phyloP scores from a whole-genome alignment of 2,888 invertebrate species.

The Cryptocheilus praepositus region DNA sequence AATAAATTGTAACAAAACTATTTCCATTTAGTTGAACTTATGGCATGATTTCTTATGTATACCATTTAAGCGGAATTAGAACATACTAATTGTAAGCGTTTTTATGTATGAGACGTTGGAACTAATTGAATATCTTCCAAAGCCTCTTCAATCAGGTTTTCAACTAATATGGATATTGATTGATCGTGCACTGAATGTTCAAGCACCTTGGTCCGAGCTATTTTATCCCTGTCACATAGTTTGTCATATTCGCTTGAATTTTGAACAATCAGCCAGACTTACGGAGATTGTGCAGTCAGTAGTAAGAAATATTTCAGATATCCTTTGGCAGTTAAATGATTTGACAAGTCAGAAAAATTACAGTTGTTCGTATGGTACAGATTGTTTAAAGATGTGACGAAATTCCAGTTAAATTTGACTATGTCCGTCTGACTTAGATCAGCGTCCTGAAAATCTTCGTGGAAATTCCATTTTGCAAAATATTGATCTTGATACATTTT shows the following conservation, averaged over 20 bases:
- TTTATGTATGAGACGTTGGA: no score
- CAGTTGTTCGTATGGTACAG: constrained; percentile 43
- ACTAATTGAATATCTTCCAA: no score
- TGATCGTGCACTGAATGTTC: not conserved
- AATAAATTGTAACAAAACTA: no score
- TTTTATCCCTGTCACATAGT: not conserved
- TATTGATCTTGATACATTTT: not conserved
- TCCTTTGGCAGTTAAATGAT: constrained; percentile 51
- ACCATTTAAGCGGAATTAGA: no score
- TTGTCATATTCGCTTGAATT: not conserved
- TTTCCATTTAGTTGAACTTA: no score
- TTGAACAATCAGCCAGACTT: constrained; percentile 28
- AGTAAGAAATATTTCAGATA: constrained; percentile 53
- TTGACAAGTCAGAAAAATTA: constrained; percentile 45
- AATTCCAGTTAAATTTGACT: constrained; percentile 32
- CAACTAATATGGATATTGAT: not conserved
- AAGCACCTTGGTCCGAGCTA: not conserved
- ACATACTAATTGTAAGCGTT: no score
- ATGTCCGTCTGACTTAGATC: constrained; percentile 27
- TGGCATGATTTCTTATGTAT: no score
- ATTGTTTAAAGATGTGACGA: constrained; percentile 46
- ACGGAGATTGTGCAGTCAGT: constrained; percentile 40
- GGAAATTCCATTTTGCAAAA: no score
- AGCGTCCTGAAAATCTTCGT: constrained; percentile 28
- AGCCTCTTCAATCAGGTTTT: not conserved